Base-by-base conservation (phyloP, 2,797 vertebrate genomes). In the Hoplostethus mediterraneus region DNA sequence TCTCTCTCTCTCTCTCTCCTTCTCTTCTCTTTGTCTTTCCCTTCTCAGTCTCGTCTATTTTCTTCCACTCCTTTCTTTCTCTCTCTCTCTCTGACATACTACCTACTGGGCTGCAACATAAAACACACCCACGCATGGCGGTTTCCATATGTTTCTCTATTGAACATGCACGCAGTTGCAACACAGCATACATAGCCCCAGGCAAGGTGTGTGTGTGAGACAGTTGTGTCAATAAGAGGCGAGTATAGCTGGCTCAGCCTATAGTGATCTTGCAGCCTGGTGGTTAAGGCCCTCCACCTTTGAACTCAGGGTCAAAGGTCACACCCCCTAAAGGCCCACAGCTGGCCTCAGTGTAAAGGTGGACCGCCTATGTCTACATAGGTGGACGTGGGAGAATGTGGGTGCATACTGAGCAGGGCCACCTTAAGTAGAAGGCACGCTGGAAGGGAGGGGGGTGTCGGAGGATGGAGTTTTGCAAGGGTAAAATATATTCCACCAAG, bases 301-400 rank as follows among this genome's bases (percentile, higher is more conserved):
- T 91, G 82, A 91, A 85, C 89, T 79, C 13, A 44, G 60, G 85
- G 74, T 85, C 67, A 90, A 77, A 91, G 87, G 67, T 80, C 62
- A 57, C 17, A 47, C 44, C 63, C 68, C 89, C 79, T 77, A 47
- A 74, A 88, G 87, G 80, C 75, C 55, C 73, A 71, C 87, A 92
- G 88, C 89, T 92, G 89, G 77, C 63, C 63, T 16, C 31, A 63
- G 51, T 78, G 61, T 76, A 84, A 88, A 88, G 63, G 74, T 69
- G 57, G 72, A 63, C 33, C 48, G 48, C 17, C 7, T 63, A 45
- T 42, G 45, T 61, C 17, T 72, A 1, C 14, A 6, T 63, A 25
- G 5, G 33, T 53, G 13, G 40, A 21, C 44, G 8, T 51, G 45
- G 40, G 56, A 59, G 7, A 77, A 44, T 52, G 49, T 42, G 30